Evolutionary conservation across 2,888 invertebrate genomes (phyloP).

Genomic region (Noctua janthina): DNA sequence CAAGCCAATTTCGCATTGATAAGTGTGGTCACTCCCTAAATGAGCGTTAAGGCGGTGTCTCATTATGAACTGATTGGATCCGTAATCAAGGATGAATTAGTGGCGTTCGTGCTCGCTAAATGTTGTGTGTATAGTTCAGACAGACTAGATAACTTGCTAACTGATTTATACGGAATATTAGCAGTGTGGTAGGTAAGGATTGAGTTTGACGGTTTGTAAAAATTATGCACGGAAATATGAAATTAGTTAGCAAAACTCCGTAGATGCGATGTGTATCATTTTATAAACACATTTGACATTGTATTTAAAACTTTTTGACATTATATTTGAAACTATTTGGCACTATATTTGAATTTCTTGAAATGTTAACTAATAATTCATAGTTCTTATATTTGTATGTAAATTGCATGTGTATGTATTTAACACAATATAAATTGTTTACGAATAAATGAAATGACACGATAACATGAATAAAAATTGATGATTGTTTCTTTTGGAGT

Average conservation of each 20-base stretch:
- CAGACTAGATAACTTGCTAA: not conserved
- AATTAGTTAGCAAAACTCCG: not conserved
- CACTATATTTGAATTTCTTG: too few species aligned
- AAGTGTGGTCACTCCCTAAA: slow-evolving; percentile 16
- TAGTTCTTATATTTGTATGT: too few species aligned
- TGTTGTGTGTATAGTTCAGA: not conserved
- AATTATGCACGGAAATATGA: not conserved
- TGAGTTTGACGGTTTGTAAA: not conserved
- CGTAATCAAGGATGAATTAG: slow-evolving; percentile 33
- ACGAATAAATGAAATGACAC: not conserved
- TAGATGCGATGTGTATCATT: not conserved
- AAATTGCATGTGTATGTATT: too few species aligned
- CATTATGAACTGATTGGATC: slow-evolving; percentile 31
- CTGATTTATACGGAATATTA: not conserved
- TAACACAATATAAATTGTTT: too few species aligned
- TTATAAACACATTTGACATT: not conserved
- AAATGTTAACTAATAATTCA: too few species aligned
- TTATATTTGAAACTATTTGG: too few species aligned
- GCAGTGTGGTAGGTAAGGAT: not conserved
- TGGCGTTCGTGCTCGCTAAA: slow-evolving; percentile 13
- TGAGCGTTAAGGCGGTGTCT: slow-evolving; percentile 2
- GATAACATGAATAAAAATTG: not conserved
- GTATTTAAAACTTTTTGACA: too few species aligned
- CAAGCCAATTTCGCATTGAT: not conserved
- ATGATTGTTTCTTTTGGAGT: not conserved